Conservation (phyloP, 2,888 invertebrate species). For the Ophioninae sp. region DNA sequence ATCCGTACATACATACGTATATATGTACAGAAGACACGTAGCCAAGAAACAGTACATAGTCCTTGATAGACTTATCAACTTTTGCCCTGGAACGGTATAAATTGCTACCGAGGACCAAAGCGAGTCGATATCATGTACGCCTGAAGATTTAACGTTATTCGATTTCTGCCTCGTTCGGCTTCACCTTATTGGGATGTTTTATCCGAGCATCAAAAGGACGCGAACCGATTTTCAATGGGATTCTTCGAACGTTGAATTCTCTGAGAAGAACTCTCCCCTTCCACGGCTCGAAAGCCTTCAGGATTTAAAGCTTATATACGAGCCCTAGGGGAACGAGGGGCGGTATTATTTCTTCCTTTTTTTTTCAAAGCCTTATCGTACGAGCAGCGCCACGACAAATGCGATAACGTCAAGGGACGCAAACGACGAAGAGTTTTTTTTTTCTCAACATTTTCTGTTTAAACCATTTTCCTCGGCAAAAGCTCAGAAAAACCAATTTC, state of each 20-base stretch:
- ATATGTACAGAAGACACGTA: background rate
- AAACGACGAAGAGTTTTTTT: constrained; percentile 3
- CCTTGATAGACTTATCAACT: background rate
- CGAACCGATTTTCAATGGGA: constrained; percentile 49
- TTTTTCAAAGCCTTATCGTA: constrained; percentile 6
- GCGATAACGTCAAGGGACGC: constrained; percentile 5
- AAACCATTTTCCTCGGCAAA: background rate
- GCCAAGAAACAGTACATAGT: background rate
- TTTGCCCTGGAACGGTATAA: background rate
- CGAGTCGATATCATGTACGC: constrained; percentile 14
- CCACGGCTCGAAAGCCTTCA: constrained; percentile 6
- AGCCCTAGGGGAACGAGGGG: constrained; percentile 2
- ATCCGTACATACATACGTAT: background rate
- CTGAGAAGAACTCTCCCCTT: background rate
- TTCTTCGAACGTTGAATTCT: constrained; percentile 18
- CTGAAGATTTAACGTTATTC: constrained; percentile 34
- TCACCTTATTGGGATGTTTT: constrained; percentile 21
- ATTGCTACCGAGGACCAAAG: background rate
- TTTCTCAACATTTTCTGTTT: background rate
- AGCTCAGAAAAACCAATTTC: background rate
- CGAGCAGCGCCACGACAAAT: background rate
- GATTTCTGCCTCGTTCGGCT: constrained; percentile 16
- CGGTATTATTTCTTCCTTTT: constrained; percentile 2
- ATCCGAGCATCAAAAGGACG: constrained; percentile 1
- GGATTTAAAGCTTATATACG: constrained; percentile 31